Conservation (phyloP, 2,888 invertebrate species). For the Esperia sulphurella region DNA sequence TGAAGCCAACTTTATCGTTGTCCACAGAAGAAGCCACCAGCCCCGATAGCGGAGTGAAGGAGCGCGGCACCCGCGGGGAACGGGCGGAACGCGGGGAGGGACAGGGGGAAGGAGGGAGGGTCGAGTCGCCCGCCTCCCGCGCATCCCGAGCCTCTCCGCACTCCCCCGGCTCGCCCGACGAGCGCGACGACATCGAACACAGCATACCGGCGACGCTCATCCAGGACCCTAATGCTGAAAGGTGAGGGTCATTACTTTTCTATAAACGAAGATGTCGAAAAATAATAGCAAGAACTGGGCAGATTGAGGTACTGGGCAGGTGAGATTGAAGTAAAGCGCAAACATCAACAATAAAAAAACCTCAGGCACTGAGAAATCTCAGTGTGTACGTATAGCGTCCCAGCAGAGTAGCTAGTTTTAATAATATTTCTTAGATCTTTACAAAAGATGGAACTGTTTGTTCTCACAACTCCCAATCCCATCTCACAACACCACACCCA, state of each 20-base stretch:
- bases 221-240: conserved; percentile 73
- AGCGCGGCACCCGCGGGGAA: conserved; percentile 62
- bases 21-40: conserved; percentile 80
- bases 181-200: conserved; percentile 76
- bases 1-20: conserved; percentile 29
- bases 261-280: no score
- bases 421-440: no score
- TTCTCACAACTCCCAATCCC: no score
- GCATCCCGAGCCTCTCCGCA: conserved; percentile 49
- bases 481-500: no score
- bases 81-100: conserved; percentile 65
- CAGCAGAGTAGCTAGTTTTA: no score
- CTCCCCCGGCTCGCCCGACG: conserved; percentile 56
- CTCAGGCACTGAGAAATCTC: no score
- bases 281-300: no score
- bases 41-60: conserved; percentile 80
- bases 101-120: conserved; percentile 54
- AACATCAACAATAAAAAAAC: no score
- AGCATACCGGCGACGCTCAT: conserved; percentile 77
- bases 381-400: no score
- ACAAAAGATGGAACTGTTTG: no score
- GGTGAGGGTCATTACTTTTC: conserved; percentile 36
- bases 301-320: no score
- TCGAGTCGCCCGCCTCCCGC: conserved; percentile 46
- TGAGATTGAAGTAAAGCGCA: no score